Conservation (phyloP, 1,140 invertebrate species). For the Agraylea sexmaculata region DNA sequence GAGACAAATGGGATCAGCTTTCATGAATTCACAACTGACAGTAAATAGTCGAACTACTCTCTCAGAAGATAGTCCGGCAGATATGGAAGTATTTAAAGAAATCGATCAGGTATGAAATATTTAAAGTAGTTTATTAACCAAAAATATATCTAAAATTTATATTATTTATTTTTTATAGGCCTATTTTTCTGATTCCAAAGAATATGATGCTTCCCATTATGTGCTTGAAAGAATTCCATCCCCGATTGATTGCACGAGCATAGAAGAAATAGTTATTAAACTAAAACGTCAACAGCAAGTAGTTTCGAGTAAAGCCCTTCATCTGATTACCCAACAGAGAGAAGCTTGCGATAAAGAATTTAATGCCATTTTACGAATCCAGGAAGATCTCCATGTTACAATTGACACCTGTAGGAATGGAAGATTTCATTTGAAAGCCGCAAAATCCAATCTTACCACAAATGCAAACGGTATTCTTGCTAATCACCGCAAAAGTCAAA, state of each 20-base stretch:
- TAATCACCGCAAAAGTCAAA: conserved; percentile 75
- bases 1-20: not conserved
- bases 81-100: conserved; percentile 20
- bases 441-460: conserved; percentile 69
- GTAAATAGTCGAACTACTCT: conserved; percentile 17
- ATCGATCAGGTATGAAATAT: conserved; percentile 18
- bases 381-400: conserved; percentile 59
- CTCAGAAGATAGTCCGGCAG: conserved; percentile 14
- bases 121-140: too few species aligned
- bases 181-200: conserved; percentile 13
- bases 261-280: conserved; percentile 34
- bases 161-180: too few species aligned
- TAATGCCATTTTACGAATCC: conserved; percentile 62
- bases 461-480: conserved; percentile 77
- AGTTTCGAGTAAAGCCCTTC: conserved; percentile 82
- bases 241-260: conserved; percentile 28
- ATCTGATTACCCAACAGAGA: conserved; percentile 83
- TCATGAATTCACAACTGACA: conserved; percentile 2
- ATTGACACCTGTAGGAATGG: conserved; percentile 59
- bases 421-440: conserved; percentile 56
- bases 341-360: conserved; percentile 75
- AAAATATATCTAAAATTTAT: too few species aligned
- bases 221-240: conserved; percentile 29
- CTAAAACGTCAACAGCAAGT: conserved; percentile 46
- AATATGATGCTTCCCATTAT: conserved; percentile 22